These are phyloP conservation scores for Agrotis exclamationis DNA, from an alignment of 2,888 invertebrate species.

Conservation along the genomic window DNA sequence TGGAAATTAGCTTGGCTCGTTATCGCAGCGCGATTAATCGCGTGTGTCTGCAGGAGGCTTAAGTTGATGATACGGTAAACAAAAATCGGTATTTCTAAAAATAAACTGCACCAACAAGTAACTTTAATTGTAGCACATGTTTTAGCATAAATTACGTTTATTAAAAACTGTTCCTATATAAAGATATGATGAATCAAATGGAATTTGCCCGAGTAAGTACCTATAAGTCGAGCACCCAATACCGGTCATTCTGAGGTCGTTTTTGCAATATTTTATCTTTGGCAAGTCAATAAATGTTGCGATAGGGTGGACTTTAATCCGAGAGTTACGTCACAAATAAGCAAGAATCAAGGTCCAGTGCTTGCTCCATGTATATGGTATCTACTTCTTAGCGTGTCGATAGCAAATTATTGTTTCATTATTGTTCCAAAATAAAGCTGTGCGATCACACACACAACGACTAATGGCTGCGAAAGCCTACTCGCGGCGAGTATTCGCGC, in stretches of 20 bases:
- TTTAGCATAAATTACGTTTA: neutral
- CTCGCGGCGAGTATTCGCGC: too few relatives aligned
- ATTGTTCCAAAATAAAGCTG: too few relatives aligned
- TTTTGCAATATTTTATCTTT: conserved; percentile 4
- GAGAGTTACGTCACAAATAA: neutral
- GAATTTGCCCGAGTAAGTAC: neutral
- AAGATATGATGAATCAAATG: neutral
- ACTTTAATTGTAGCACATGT: neutral
- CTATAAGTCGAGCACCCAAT: neutral
- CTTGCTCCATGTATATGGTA: neutral
- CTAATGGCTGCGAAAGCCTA: too few relatives aligned
- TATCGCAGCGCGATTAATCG: too few relatives aligned
- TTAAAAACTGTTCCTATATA: too few relatives aligned
- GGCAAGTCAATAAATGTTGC: conserved; percentile 27
- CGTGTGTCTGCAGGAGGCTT: too few relatives aligned
- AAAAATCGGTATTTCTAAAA: neutral
- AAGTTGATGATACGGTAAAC: neutral
- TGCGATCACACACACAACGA: too few relatives aligned
- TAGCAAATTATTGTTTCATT: too few relatives aligned
- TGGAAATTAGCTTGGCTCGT: too few relatives aligned
- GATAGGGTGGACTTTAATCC: conserved; percentile 26
- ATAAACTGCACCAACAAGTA: neutral
- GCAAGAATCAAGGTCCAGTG: neutral
- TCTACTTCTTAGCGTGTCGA: neutral
- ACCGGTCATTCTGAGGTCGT: conserved; percentile 6